Evolutionary conservation across 2,888 invertebrate genomes (phyloP).

Genomic region (Sacculina carcini): DNA sequence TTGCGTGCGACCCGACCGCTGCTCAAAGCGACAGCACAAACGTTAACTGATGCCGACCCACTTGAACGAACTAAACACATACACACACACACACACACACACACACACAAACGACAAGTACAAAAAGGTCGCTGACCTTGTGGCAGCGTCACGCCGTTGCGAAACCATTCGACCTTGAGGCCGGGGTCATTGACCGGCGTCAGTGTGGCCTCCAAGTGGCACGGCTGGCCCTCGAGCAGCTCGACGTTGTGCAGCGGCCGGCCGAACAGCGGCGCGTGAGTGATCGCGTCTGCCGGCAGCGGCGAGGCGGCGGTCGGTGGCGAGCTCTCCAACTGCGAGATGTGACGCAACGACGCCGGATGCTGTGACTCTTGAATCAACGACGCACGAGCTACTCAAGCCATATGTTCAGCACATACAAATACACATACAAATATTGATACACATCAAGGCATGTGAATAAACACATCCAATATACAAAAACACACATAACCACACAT

Average conservation of each 20-base stretch:
- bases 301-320: slow-evolving; percentile 27
- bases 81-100: too few relatives aligned
- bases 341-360: slow-evolving; percentile 73
- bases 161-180: slow-evolving; percentile 95
- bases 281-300: slow-evolving; percentile 33
- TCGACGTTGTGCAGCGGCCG: slow-evolving; percentile 57
- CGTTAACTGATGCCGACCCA: too few relatives aligned
- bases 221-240: slow-evolving; percentile 59
- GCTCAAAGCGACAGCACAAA: too few relatives aligned
- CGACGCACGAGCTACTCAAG: slow-evolving; percentile 39
- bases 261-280: slow-evolving; percentile 71
- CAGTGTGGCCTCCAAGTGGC: slow-evolving; percentile 77
- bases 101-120: too few relatives aligned
- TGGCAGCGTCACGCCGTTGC: slow-evolving; percentile 74
- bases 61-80: too few relatives aligned
- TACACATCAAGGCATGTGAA: too few relatives aligned
- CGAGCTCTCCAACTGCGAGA: slow-evolving; percentile 45
- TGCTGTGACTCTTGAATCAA: slow-evolving; percentile 75
- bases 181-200: slow-evolving; percentile 94
- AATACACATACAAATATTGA: too few relatives aligned
- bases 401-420: too few relatives aligned
- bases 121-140: too few relatives aligned
- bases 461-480: too few relatives aligned
- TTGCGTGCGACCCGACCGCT: too few relatives aligned
- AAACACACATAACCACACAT: too few relatives aligned